phyloP scores from a whole-genome alignment of 1,140 invertebrate species.

The Drosophila nikananu region DNA sequence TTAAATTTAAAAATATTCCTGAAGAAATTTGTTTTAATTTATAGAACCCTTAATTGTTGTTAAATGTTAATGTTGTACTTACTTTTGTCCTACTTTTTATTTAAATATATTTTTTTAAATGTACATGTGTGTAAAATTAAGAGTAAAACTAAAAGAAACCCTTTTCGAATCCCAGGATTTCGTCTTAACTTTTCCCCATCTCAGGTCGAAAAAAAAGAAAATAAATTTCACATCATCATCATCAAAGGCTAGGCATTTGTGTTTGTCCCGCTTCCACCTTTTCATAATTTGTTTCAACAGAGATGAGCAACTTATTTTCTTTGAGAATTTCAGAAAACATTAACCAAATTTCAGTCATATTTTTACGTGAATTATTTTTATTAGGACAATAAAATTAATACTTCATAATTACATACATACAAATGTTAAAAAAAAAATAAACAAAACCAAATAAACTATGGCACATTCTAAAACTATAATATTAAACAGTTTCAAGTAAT shows the following conservation, averaged over 20 bases:
- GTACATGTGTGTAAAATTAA: too few species aligned
- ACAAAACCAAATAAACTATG: too few species aligned
- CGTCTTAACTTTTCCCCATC: background rate
- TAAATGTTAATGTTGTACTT: too few species aligned
- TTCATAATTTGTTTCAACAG: background rate
- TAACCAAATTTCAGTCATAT: background rate
- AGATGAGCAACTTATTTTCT: background rate
- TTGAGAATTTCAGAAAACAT: background rate
- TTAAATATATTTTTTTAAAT: too few species aligned
- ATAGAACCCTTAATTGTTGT: too few species aligned
- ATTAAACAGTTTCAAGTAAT: background rate
- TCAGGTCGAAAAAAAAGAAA: background rate
- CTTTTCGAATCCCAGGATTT: background rate
- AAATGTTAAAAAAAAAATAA: too few species aligned
- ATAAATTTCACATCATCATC: conserved; percentile 22
- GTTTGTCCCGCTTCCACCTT: background rate
- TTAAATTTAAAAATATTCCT: background rate
- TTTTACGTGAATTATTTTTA: background rate
- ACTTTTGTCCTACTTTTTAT: too few species aligned
- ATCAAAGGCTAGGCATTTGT: background rate
- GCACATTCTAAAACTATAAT: background rate
- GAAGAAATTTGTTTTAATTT: too few species aligned
- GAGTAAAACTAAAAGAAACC: background rate
- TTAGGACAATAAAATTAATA: background rate
- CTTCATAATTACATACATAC: background rate